Evolutionary conservation across 2,113 vertebrate genomes (phyloP).

Genomic region (Mastomys natalensis): DNA sequence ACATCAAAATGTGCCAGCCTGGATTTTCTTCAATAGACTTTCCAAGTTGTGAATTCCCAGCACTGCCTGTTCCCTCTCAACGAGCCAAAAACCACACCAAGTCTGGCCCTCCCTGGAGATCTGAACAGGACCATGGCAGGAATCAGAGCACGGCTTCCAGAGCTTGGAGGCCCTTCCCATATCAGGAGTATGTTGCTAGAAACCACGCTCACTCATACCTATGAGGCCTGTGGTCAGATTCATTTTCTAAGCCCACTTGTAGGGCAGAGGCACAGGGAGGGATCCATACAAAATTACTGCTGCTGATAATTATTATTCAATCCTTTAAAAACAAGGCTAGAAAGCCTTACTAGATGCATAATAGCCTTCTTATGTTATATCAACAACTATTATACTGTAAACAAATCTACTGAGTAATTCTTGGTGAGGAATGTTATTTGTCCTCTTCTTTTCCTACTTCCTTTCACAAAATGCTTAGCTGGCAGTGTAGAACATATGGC

Average conservation of each 20-base stretch:
- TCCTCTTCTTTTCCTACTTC: not conserved
- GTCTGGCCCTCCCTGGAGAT: conserved; percentile 67
- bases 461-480: not conserved
- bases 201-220: not conserved
- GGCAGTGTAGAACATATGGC: not conserved
- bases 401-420: not conserved
- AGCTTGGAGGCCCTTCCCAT: not conserved
- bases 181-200: not conserved
- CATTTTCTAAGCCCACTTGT: not conserved
- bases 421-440: not conserved
- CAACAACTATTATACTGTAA: conserved; percentile 15
- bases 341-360: conserved; percentile 7
- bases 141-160: not conserved
- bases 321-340: not conserved
- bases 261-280: not conserved
- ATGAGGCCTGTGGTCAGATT: not conserved
- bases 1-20: conserved; percentile 72
- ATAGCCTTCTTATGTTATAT: not conserved
- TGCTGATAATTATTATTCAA: not conserved
- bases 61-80: conserved; percentile 71
- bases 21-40: conserved; percentile 66
- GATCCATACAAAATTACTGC: not conserved
- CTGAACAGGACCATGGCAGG: conserved; percentile 13
- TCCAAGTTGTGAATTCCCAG: conserved; percentile 76
- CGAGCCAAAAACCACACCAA: conserved; percentile 77